Evolutionary conservation across 2,888 invertebrate genomes (phyloP).

Genomic region (Eilema caniola): DNA sequence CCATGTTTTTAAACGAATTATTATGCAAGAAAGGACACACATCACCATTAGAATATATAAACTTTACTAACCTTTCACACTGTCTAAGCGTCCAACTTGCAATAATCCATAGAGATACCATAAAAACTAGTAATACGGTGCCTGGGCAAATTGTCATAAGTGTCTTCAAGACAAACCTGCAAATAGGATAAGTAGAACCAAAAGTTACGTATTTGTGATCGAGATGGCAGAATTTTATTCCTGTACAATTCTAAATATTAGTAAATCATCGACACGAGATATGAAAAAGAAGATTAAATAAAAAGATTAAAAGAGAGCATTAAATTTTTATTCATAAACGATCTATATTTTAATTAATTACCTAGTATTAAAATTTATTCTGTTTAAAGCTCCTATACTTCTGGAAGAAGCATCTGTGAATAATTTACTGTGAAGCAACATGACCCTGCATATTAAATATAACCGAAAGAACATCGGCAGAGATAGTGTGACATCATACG

Average conservation of each 20-base stretch:
- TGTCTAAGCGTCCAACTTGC: slow-evolving; percentile 99
- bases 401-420: slow-evolving; percentile 99
- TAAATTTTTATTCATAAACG: no score
- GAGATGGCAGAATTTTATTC: no score
- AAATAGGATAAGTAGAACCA: slow-evolving; percentile 34
- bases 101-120: slow-evolving; percentile 99
- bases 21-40: slow-evolving; percentile 4
- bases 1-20: slow-evolving; percentile 39
- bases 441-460: slow-evolving; percentile 99
- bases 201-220: not conserved
- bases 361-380: slow-evolving; percentile 99
- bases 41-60: slow-evolving; percentile 54
- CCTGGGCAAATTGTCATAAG: slow-evolving; percentile 99
- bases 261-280: no score
- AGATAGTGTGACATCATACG: slow-evolving; percentile 98
- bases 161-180: slow-evolving; percentile 97
- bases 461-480: slow-evolving; percentile 99
- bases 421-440: slow-evolving; percentile 99
- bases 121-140: slow-evolving; percentile 98
- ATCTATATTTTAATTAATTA: slow-evolving; percentile 87
- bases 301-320: no score
- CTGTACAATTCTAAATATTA: no score
- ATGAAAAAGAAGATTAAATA: no score
- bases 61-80: slow-evolving; percentile 96
- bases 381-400: slow-evolving; percentile 98